These are phyloP conservation scores for Crotalus horridus DNA, from an alignment of 2,113 vertebrate genomes.

Conservation along the genomic window DNA sequence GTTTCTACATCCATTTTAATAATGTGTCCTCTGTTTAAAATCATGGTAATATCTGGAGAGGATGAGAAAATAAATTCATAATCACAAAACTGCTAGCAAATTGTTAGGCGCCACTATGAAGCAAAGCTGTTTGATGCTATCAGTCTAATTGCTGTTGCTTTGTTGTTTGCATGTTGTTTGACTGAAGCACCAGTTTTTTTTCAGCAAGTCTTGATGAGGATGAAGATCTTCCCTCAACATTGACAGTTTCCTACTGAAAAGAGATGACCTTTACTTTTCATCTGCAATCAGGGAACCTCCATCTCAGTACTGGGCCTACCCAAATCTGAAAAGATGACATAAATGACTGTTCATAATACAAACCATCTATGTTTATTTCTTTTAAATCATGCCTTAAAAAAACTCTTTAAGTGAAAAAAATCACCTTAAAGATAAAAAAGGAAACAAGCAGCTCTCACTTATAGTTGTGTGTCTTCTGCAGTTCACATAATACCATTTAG, in stretches of 20 bases:
- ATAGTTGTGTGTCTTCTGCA: neutral
- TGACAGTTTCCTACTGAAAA: slow-evolving; percentile 47
- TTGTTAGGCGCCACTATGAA: neutral
- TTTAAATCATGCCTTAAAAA: neutral
- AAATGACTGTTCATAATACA: slow-evolving; percentile 14
- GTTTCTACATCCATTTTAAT: slow-evolving; percentile 9
- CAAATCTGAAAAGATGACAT: slow-evolving; percentile 5
- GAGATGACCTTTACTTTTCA: slow-evolving; percentile 36
- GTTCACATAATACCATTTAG: neutral
- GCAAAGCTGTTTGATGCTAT: slow-evolving; percentile 45
- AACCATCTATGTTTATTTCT: neutral
- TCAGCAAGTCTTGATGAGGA: slow-evolving; percentile 30
- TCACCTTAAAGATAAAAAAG: neutral
- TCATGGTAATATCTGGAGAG: slow-evolving; percentile 1
- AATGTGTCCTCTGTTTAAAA: slow-evolving; percentile 21
- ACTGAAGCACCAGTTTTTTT: slow-evolving; percentile 46
- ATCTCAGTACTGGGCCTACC: slow-evolving; percentile 42
- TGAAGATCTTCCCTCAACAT: slow-evolving; percentile 44
- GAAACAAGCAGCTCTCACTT: neutral
- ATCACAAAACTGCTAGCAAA: slow-evolving; percentile 14
- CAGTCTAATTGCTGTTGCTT: slow-evolving; percentile 38
- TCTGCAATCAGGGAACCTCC: slow-evolving; percentile 5
- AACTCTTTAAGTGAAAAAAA: neutral
- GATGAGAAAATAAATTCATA: neutral
- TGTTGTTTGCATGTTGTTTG: slow-evolving; percentile 25